phyloP scores from a whole-genome alignment of 2,113 vertebrate genomes.

The Catharus bicknelli region DNA sequence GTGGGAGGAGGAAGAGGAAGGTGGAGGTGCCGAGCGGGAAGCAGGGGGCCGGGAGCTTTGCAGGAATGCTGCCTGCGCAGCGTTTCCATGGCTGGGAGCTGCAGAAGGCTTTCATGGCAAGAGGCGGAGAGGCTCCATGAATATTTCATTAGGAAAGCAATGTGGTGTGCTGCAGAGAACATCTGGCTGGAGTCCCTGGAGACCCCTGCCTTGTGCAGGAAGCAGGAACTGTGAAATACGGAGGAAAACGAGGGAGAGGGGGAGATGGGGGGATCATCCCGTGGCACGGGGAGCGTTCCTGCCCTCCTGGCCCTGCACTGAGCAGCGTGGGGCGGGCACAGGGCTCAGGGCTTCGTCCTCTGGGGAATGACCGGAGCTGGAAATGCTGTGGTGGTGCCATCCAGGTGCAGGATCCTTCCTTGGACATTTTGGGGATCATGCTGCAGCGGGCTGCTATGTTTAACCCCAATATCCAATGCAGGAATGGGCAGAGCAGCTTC shows the following conservation, averaged over 20 bases:
- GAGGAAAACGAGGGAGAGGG: conserved; percentile 33
- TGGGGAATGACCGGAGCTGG: rapidly evolving
- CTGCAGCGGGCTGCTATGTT: not conserved
- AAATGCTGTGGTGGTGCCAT: rapidly evolving
- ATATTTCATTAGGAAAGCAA: conserved; percentile 72
- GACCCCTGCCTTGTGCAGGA: conserved; percentile 65
- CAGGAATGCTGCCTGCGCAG: conserved; percentile 32
- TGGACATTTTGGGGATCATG: rapidly evolving
- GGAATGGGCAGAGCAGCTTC: not conserved
- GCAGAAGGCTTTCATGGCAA: conserved; percentile 58
- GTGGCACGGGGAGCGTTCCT: not conserved
- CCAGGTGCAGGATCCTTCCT: not conserved
- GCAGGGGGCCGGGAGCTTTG: not conserved
- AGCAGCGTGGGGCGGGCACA: rapidly evolving
- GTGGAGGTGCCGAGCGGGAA: not conserved
- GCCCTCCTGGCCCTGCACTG: rapidly evolving
- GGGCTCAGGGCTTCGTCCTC: not conserved
- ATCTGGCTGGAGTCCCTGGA: conserved; percentile 75
- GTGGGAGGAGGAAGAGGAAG: not conserved
- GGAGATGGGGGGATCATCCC: not conserved
- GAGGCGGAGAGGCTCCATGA: conserved; percentile 63
- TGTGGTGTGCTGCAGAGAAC: conserved; percentile 67
- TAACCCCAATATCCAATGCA: not conserved
- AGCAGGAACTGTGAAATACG: conserved; percentile 72
- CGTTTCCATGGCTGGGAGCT: conserved; percentile 23